A percentile compares a stretch with the other conserved stretches of the same genome.
These are phyloP conservation scores for Sebastiscus tertius DNA, from an alignment of 2,797 vertebrate species.

Conservation along the genomic window DNA sequence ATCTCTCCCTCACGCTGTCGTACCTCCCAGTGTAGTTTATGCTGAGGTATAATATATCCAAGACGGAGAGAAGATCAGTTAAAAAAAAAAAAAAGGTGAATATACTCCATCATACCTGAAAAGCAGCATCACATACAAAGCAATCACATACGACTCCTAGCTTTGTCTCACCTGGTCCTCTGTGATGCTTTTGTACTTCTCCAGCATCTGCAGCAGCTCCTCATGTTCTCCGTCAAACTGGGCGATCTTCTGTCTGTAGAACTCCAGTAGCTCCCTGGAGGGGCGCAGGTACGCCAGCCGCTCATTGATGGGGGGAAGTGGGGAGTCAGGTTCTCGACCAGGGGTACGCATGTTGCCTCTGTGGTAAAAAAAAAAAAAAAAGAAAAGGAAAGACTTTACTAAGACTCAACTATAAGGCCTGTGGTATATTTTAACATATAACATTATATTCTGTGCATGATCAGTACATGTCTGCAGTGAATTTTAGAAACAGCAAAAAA, in stretches of 20 bases:
- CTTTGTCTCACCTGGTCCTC: constrained; percentile 86
- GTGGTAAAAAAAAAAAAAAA: neutral
- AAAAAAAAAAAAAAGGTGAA: neutral
- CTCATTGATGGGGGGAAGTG: constrained; percentile 88
- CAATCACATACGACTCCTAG: neutral
- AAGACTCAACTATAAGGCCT: neutral
- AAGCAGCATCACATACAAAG: neutral
- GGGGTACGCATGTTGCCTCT: constrained; percentile 52
- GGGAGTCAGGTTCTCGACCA: constrained; percentile 75
- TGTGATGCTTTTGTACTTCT: constrained; percentile 85
- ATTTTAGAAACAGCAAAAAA: neutral
- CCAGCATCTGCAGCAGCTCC: constrained; percentile 88
- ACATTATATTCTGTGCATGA: neutral
- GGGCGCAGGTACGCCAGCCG: constrained; percentile 88
- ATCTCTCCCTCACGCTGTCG: constrained; percentile 92
- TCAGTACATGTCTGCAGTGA: neutral
- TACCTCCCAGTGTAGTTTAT: constrained; percentile 91
- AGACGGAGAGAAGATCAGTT: neutral
- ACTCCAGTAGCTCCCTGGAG: constrained; percentile 92
- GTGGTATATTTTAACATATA: neutral
- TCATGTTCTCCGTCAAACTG: constrained; percentile 92
- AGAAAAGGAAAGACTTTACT: neutral
- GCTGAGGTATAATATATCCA: constrained; percentile 71
- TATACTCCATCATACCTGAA: neutral
- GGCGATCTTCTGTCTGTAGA: constrained; percentile 91